Conservation (phyloP, 2,888 invertebrate genomes). For the Plusia festucae region DNA sequence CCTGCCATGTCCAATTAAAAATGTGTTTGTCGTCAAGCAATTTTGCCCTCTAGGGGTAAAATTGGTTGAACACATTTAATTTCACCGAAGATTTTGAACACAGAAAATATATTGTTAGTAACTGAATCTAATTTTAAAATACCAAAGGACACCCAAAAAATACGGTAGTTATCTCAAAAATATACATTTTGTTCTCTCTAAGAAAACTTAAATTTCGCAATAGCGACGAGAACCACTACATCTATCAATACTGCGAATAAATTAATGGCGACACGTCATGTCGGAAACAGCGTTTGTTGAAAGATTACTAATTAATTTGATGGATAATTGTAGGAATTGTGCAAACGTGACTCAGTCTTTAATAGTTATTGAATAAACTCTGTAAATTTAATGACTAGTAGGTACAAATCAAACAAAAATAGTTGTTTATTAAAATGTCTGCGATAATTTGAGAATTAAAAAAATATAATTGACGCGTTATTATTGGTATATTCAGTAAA, state of each 20-base stretch:
- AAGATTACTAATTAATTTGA: constrained; percentile 17
- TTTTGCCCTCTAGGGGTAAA: not conserved
- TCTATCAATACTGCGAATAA: constrained; percentile 12
- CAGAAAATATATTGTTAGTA: not conserved
- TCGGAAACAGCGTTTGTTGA: constrained; percentile 9
- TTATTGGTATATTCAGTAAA: too few species aligned
- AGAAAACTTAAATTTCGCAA: not conserved
- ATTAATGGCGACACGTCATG: constrained; percentile 12
- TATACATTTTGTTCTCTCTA: too few species aligned
- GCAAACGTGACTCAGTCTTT: not conserved
- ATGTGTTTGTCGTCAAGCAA: not conserved
- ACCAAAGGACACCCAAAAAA: too few species aligned
- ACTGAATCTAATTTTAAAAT: too few species aligned
- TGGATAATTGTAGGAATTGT: not conserved
- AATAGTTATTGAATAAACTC: not conserved
- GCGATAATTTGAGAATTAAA: not conserved
- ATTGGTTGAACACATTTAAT: not conserved
- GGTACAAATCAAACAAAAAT: not conserved
- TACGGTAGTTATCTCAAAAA: too few species aligned
- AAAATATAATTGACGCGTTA: too few species aligned
- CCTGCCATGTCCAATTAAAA: not conserved
- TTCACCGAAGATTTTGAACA: not conserved
- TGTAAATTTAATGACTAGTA: not conserved
- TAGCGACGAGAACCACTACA: not conserved
- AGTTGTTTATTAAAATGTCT: not conserved